These are phyloP conservation scores for Pandemis cinnamomeana DNA, from an alignment of 2,888 invertebrate genomes.

Conservation along the genomic window DNA sequence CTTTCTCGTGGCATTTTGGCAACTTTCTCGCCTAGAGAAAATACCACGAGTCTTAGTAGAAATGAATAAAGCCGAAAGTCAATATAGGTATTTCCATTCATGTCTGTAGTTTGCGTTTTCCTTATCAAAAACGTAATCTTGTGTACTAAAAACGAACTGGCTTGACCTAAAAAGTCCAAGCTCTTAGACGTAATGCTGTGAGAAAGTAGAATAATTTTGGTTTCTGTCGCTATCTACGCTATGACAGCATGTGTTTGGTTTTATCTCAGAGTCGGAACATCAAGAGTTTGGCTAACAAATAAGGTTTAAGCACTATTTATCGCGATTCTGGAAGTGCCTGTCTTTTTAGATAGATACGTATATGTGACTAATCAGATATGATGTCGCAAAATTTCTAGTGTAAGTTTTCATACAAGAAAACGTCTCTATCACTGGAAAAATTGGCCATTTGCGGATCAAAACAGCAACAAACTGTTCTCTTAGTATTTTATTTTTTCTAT, in stretches of 20 bases:
- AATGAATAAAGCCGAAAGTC: neutral
- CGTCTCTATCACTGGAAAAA: too few relatives aligned
- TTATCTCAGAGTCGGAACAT: neutral
- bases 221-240: neutral
- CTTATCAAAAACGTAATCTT: conserved; percentile 35
- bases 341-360: neutral
- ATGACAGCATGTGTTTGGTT: neutral
- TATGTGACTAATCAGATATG: neutral
- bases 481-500: too few relatives aligned
- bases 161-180: conserved; percentile 34
- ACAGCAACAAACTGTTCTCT: too few relatives aligned
- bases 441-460: too few relatives aligned
- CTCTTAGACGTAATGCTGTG: conserved; percentile 18
- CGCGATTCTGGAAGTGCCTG: neutral
- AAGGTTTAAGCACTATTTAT: neutral
- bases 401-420: too few relatives aligned
- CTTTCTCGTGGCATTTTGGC: too few relatives aligned
- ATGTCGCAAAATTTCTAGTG: too few relatives aligned
- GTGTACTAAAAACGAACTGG: conserved; percentile 22
- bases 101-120: conserved; percentile 17
- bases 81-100: neutral
- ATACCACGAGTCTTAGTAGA: too few relatives aligned
- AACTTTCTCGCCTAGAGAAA: too few relatives aligned
- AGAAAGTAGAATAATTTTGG: conserved; percentile 24
- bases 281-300: neutral